phyloP scores from a whole-genome alignment of 2,797 vertebrate species.

The Cheirogaleus major region DNA sequence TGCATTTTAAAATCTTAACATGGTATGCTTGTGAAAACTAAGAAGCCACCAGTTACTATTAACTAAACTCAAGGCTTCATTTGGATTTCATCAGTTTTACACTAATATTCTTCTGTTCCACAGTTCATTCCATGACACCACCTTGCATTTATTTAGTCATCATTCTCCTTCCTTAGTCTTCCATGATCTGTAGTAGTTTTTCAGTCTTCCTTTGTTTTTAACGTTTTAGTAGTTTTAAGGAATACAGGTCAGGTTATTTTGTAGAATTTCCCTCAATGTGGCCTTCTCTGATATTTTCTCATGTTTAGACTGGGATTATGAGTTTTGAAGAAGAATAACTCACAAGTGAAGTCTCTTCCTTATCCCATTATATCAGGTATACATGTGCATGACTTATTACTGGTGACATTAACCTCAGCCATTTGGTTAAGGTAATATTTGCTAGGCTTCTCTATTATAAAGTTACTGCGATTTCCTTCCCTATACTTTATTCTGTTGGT shows the following conservation, averaged over 20 bases:
- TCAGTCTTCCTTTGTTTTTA: neutral
- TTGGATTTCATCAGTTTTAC: neutral
- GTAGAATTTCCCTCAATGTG: neutral
- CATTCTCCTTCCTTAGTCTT: neutral
- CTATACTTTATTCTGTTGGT: neutral
- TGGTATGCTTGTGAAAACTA: neutral
- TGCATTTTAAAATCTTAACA: neutral
- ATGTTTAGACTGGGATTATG: neutral
- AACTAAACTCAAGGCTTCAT: neutral
- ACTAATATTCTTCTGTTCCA: neutral
- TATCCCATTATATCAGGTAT: neutral
- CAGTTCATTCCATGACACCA: neutral
- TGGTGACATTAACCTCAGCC: neutral
- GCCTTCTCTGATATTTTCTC: neutral
- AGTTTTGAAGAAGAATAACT: neutral
- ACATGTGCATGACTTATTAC: neutral
- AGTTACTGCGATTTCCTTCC: neutral
- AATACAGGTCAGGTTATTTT: neutral
- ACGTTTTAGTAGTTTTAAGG: neutral
- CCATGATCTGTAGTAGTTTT: neutral
- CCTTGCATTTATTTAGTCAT: neutral
- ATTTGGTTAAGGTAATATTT: neutral
- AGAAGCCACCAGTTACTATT: neutral
- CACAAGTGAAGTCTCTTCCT: neutral
- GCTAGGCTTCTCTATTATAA: neutral